Base-by-base conservation (phyloP, 2,888 invertebrate genomes). In the Sussaba pulchella region DNA sequence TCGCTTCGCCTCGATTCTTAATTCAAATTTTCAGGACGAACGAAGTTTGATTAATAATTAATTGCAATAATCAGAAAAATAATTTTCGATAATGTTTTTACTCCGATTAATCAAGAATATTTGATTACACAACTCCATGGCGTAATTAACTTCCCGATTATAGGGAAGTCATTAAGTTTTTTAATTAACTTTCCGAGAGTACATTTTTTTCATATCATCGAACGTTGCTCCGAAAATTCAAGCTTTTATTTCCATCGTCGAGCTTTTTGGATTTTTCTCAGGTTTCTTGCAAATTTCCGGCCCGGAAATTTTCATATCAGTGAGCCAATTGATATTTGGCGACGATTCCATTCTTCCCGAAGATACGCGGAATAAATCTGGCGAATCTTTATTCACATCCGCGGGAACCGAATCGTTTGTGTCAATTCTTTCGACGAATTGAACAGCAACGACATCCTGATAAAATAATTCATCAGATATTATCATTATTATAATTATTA, bases 381-480 rank as follows among this genome's bases (percentile, higher is more conserved):
- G 21, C 5, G 52, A 21, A 10, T 14, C 45, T 21, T 63, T 14
- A n/a, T 45, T 63, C 10, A 39, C 41, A 54, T 52, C 21, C 10
- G 2, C 14, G 4, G 3, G n/a, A 19, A 4, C n/a, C 3, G 45
- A 21, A 2, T 71, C 59, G 26, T 50, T 14, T 14, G 41, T 14
- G 31, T 59, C 31, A n/a, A 19, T 45, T 0, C 21, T 26, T 9
- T 71, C 59, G n/a, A 47, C 50, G n/a, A 57, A 41, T 36, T 45
- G 54, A 17, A 71, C 59, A 36, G 57, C 41, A 21, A 71, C 31
- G n/a, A 71, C 14, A 17, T 57, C 71, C 71, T 71, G 71, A 71
- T 45, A 4, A 31, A 54, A 54, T 54, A 6, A 31, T 54, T 31
- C 8, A 52, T 9, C 52, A 9, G 5, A 52, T 24, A 19, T 50